These are phyloP conservation scores for Cladorhizidae sp. DNA, from an alignment of 37 sponge, comb jelly and placozoan species.

Conservation along the genomic window DNA sequence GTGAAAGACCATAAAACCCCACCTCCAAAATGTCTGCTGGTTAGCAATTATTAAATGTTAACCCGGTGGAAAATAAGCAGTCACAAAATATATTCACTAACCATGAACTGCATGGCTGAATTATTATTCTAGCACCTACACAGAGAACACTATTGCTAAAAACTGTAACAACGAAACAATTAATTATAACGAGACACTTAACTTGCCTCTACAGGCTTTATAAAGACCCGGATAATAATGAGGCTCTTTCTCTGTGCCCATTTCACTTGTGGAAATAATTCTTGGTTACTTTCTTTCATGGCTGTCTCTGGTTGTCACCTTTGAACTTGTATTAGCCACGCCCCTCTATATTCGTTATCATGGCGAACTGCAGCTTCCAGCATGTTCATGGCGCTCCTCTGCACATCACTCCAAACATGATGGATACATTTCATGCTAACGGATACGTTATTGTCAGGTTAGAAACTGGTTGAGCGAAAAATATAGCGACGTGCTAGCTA, in stretches of 20 bases:
- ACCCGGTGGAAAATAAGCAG: too few species aligned
- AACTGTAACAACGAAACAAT: too few species aligned
- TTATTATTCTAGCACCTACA: too few species aligned
- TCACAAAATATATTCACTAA: too few species aligned
- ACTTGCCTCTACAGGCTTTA: slow-evolving; percentile 63
- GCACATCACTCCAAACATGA: slow-evolving; percentile 40
- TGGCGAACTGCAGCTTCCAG: background rate
- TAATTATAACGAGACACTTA: too few species aligned
- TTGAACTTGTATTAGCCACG: background rate
- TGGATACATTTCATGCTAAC: slow-evolving; percentile 40
- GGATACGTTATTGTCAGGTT: slow-evolving; percentile 74
- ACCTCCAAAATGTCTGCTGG: too few species aligned
- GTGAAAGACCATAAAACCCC: too few species aligned
- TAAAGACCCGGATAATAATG: slow-evolving; percentile 54
- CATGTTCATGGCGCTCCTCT: background rate
- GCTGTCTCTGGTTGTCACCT: too few species aligned
- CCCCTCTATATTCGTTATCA: background rate
- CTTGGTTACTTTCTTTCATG: background rate
- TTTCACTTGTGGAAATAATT: slow-evolving; percentile 55
- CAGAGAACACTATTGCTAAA: too few species aligned
- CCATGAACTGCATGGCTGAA: too few species aligned
- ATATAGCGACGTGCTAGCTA: background rate
- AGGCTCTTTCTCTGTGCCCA: slow-evolving; percentile 78
- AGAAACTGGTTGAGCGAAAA: background rate
- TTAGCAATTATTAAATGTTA: too few species aligned